Base-by-base conservation (phyloP, 2,113 vertebrate genomes). In the Hystrix brachyura region DNA sequence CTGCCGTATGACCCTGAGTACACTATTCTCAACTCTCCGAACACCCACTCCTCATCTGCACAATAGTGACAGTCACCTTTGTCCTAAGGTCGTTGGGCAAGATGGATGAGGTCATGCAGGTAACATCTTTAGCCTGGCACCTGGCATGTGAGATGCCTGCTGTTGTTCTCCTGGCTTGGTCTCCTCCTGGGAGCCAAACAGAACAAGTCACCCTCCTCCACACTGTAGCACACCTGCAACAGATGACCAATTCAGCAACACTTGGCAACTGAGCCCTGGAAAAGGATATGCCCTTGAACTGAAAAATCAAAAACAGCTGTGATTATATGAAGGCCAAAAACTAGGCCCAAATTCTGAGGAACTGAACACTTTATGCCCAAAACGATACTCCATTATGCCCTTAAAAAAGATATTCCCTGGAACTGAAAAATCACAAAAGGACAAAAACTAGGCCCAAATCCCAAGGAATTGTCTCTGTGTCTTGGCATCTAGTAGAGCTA, bases 21-120 rank as follows among this genome's bases (percentile, higher is more conserved):
- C 86, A 69, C 67, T 64, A 86, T 87, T 81, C 34, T 78, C 95
- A 82, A 29, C 18, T 74, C 60, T 87, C 89, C 19, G 64, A 96
- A 92, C 72, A 60, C 83, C 80, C 46, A 14, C 34, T 82, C 92
- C 43, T 71, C 69, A 27, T 59, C 71, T 90, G 65, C 57, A 96
- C 83, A 55, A 19, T 19, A 34, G 19, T 81, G 67, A 53, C 38
- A 89, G n/a, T 93, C 62, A 91, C 55, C 78, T 65, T 43, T 0
- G 2, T 74, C n/a, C 46, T 11, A 87, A 88, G 12, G 57, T 9
- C 81, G 23, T 32, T 65, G 46, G 90, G 74, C 80, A 93, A 93
- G 78, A 86, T 34, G 0, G 0, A 67, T 80, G 93, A 96, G 65
- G 38, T 93, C 91, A 76, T 38, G 12, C 38, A 90, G 62, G 43